These are phyloP conservation scores for Leptinotarsa tumamoca DNA, from an alignment of 2,888 invertebrate species.

Conservation along the genomic window DNA sequence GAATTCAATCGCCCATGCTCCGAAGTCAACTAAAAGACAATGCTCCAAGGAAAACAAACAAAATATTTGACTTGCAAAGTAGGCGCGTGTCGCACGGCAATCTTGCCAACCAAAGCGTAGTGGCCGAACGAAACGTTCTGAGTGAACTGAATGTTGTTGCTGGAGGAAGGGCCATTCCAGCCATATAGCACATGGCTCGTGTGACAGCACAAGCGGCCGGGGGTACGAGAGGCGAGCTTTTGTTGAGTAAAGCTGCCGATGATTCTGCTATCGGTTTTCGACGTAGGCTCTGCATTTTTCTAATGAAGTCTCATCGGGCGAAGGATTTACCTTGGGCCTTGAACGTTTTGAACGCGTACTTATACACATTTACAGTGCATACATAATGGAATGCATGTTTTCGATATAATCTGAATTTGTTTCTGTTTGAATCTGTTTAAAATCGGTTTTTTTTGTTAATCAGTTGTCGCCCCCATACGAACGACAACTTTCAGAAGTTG, in stretches of 20 bases:
- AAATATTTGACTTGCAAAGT: slow-evolving; percentile 16
- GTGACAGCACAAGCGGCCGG: slow-evolving; percentile 28
- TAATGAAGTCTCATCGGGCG: no score
- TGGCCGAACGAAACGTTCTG: slow-evolving; percentile 29
- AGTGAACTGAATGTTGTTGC: slow-evolving; percentile 38
- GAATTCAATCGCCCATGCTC: slow-evolving; percentile 11
- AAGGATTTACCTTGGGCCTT: no score
- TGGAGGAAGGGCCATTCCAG: slow-evolving; percentile 29
- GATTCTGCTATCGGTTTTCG: not conserved
- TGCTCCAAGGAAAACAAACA: slow-evolving; percentile 7
- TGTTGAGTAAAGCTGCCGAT: slow-evolving; percentile 8
- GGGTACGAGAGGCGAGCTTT: slow-evolving; percentile 19
- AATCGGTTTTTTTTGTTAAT: no score
- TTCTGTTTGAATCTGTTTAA: no score
- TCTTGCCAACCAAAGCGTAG: slow-evolving; percentile 25
- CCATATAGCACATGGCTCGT: slow-evolving; percentile 37
- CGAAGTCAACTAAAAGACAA: not conserved
- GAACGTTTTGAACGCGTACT: no score
- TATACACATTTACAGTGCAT: no score
- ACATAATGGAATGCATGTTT: no score
- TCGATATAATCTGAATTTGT: no score
- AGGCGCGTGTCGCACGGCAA: slow-evolving; percentile 33
- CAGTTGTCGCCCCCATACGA: no score
- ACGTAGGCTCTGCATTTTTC: no score
- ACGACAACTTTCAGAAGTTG: no score